Percentiles rank a stretch among this genome's conserved stretches.
Conservation (phyloP, 2,797 vertebrate species). For the Pyrocephalus nanus region DNA sequence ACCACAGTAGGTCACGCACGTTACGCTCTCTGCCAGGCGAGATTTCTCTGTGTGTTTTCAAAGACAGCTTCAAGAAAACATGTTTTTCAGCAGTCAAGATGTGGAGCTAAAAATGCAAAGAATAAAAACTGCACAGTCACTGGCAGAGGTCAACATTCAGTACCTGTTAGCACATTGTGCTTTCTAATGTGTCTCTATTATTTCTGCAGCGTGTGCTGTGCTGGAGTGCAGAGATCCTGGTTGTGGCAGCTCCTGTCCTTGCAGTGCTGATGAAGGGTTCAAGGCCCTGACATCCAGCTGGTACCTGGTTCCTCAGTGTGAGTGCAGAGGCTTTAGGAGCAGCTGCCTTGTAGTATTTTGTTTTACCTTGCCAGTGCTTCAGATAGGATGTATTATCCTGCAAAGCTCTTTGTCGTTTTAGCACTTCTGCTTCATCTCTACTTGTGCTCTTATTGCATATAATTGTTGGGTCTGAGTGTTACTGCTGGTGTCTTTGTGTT, state of each 20-base stretch:
- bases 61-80: not conserved
- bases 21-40: conserved; percentile 7
- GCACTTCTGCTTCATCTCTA: conserved; percentile 5
- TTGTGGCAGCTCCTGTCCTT: not conserved
- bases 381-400: not conserved
- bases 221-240: not conserved
- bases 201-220: not conserved
- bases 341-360: not conserved
- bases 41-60: not conserved
- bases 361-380: conserved; percentile 1
- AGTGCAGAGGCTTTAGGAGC: not conserved
- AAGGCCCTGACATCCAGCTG: not conserved
- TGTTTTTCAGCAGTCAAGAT: not conserved
- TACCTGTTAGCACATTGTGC: not conserved
- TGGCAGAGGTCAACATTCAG: not conserved
- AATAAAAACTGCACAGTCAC: not conserved
- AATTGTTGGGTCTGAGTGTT: conserved; percentile 26
- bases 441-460: not conserved
- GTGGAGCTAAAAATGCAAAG: not conserved
- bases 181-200: not conserved
- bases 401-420: conserved; percentile 24
- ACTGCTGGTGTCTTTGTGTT: conserved; percentile 16
- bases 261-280: not conserved
- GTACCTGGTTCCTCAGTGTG: not conserved
- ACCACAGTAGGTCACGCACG: not conserved